These are phyloP conservation scores for Embidobia sp. DNA, from an alignment of 2,888 invertebrate species.

Conservation along the genomic window DNA sequence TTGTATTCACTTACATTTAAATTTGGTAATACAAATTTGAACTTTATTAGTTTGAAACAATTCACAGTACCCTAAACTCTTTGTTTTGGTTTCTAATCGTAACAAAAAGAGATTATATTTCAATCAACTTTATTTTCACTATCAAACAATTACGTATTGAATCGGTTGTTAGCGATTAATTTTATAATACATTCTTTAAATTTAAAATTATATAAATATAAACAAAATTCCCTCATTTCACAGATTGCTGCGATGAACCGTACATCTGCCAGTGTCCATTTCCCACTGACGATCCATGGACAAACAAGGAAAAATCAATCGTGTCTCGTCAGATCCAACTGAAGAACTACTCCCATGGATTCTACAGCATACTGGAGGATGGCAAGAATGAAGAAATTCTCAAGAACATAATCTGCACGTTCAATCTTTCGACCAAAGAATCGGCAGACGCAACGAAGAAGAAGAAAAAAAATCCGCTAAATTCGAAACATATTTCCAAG, in stretches of 20 bases:
- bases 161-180: too few relatives aligned
- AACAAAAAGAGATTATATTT: too few relatives aligned
- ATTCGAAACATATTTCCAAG: background rate
- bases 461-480: background rate
- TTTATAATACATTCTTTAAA: too few relatives aligned
- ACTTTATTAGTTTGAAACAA: too few relatives aligned
- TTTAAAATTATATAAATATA: too few relatives aligned
- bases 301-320: conserved; percentile 13
- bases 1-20: too few relatives aligned
- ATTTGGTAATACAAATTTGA: too few relatives aligned
- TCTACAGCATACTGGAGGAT: conserved; percentile 76
- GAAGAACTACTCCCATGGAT: conserved; percentile 73
- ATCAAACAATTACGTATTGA: too few relatives aligned
- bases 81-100: too few relatives aligned
- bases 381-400: conserved; percentile 73
- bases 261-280: conserved; percentile 16
- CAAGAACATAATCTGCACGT: conserved; percentile 73
- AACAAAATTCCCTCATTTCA: too few relatives aligned
- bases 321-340: conserved; percentile 72
- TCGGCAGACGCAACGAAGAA: background rate
- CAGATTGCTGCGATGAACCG: conserved; percentile 13
- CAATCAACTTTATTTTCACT: too few relatives aligned
- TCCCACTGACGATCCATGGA: conserved; percentile 1
- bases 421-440: conserved; percentile 53
- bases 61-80: too few relatives aligned